phyloP scores from a whole-genome alignment of 2,888 invertebrate species.

The Rosalia funebris region DNA sequence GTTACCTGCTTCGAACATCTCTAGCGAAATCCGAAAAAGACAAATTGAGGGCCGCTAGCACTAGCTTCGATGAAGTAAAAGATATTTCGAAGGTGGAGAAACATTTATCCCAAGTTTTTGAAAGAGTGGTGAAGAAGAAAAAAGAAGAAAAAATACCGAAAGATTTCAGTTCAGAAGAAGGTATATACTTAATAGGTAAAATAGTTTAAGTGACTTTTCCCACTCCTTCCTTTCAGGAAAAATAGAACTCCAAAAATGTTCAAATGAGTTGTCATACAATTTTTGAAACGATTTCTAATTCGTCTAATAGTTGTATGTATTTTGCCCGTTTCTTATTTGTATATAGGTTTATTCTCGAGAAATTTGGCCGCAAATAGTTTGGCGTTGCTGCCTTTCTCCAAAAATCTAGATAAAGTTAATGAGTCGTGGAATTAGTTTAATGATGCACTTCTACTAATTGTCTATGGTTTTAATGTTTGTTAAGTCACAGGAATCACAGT shows the following conservation, averaged over 20 bases:
- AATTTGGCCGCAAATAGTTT: too few species aligned
- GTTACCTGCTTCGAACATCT: slow-evolving; percentile 72
- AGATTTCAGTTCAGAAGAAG: slow-evolving; percentile 22
- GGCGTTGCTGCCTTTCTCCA: too few species aligned
- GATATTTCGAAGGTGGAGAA: slow-evolving; percentile 60
- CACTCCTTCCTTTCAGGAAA: too few species aligned
- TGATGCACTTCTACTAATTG: too few species aligned
- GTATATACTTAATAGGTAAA: slow-evolving; percentile 14
- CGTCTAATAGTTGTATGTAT: too few species aligned
- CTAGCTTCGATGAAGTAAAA: slow-evolving; percentile 62
- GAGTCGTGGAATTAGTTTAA: too few species aligned
- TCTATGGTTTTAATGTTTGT: too few species aligned
- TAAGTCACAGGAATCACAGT: too few species aligned
- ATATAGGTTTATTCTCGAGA: too few species aligned
- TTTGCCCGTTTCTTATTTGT: too few species aligned
- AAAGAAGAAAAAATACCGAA: slow-evolving; percentile 7
- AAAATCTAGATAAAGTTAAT: too few species aligned
- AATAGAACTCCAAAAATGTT: neutral
- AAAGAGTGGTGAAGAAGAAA: slow-evolving; percentile 53
- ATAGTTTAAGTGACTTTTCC: too few species aligned
- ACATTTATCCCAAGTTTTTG: slow-evolving; percentile 59
- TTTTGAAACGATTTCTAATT: slow-evolving; percentile 1
- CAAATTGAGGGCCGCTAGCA: slow-evolving; percentile 68
- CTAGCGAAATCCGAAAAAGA: slow-evolving; percentile 74
- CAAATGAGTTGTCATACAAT: neutral